phyloP scores from a whole-genome alignment of 2,797 vertebrate genomes.

The Chelon auratus region DNA sequence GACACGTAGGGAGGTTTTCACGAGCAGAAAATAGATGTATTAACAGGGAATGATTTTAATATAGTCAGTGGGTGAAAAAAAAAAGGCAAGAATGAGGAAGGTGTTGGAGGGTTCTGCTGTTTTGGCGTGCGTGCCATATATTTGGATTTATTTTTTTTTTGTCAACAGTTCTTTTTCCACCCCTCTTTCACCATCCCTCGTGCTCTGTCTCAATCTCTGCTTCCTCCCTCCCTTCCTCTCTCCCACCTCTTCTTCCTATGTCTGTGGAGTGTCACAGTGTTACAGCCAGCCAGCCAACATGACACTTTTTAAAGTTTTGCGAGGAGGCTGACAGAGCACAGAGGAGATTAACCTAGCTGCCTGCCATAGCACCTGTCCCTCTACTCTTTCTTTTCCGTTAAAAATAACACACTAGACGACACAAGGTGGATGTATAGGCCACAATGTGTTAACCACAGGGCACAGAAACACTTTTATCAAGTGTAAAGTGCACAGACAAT shows the following conservation, averaged over 20 bases:
- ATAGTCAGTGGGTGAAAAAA: slow-evolving; percentile 60
- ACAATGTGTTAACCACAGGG: slow-evolving; percentile 27
- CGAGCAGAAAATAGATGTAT: slow-evolving; percentile 81
- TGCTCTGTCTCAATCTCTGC: slow-evolving; percentile 65
- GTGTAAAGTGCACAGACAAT: neutral
- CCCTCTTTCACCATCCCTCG: slow-evolving; percentile 34
- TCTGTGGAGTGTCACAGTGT: slow-evolving; percentile 77
- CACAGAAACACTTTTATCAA: slow-evolving; percentile 12
- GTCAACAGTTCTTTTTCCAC: slow-evolving; percentile 47
- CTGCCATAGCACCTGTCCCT: slow-evolving; percentile 76
- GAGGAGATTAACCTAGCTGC: slow-evolving; percentile 75
- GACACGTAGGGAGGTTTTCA: slow-evolving; percentile 82
- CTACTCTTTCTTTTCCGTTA: slow-evolving; percentile 42
- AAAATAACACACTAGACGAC: slow-evolving; percentile 59
- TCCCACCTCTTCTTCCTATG: slow-evolving; percentile 62
- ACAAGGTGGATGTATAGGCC: slow-evolving; percentile 18
- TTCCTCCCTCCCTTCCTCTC: slow-evolving; percentile 40
- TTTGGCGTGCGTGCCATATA: slow-evolving; percentile 42
- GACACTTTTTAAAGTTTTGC: slow-evolving; percentile 80
- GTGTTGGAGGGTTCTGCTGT: slow-evolving; percentile 38
- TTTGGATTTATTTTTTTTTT: slow-evolving; percentile 46
- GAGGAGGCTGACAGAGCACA: slow-evolving; percentile 77
- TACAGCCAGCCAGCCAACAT: slow-evolving; percentile 75
- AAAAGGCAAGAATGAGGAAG: slow-evolving; percentile 26
- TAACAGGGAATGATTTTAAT: slow-evolving; percentile 81